Base-by-base conservation (phyloP, 2,113 vertebrate genomes). In the Spermophilus dauricus region DNA sequence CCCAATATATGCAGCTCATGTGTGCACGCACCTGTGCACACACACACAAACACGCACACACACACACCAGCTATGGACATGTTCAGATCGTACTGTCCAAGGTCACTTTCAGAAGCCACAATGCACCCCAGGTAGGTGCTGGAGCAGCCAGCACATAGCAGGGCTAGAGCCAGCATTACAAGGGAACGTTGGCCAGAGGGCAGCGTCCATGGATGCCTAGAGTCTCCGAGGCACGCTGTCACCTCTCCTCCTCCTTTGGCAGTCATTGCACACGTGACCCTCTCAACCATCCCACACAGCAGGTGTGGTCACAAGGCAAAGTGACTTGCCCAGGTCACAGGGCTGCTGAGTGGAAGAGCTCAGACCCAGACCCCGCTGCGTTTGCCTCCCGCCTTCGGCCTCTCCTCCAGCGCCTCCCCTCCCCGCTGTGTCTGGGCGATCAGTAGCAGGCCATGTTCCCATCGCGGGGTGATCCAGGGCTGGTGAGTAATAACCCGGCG, bases 401-500 rank as follows among this genome's bases (percentile, higher is more conserved):
- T 18, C 16, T 72, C 48, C 56, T 34, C 17, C 30, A 32, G 45
- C 56, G 70, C 85, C 73, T 89, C 93, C 88, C 93, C 91, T 91
- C 78, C 63, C 42, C 26, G 75, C 58, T 20, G 24, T 53, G 65
- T 70, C 32, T 12, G 91, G 89, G 73, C 53, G 24, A 53, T 89
- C 80, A 78, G 53, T 28, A 73, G 69, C 83, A 97, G 56, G 67
- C 76, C 13, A 28, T 65, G 70, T 91, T 92, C 95, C 87, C 26
- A 26, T 3, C 65, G 65, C 95, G 92, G 92, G 83, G 37, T 78
- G 90, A 96, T 95, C 92, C 96, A 96, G 98, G 95, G 89, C 96
- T 97, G 90, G 76, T 67, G 80, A 91, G 96, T 84, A 96, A 94
- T 97, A 90, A 97, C 92, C 53, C 96, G 95, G 97, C 76, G 70